A percentile compares a stretch with the other conserved stretches of the same genome.
Evolutionary conservation across 2,113 vertebrate species (phyloP).

Genomic region (Amia ocellicauda): DNA sequence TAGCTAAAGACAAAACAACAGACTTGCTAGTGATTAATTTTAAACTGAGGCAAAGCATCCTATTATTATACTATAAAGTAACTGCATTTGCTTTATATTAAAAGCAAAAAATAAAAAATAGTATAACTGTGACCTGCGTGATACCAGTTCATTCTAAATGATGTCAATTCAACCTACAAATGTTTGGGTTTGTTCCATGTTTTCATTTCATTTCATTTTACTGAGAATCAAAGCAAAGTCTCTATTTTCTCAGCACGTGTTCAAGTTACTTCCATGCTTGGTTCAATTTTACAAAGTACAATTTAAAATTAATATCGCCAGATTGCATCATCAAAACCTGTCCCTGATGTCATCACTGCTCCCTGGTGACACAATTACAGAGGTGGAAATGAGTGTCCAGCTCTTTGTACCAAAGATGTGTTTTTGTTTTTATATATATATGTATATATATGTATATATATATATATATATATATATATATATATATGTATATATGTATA

Average conservation of each 20-base stretch:
- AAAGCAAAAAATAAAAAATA: too few species aligned
- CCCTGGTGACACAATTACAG: conserved; percentile 39
- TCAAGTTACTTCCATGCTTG: neutral
- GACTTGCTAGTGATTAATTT: too few species aligned
- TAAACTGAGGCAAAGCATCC: too few species aligned
- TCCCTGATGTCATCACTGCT: conserved; percentile 23
- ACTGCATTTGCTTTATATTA: too few species aligned
- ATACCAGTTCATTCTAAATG: too few species aligned
- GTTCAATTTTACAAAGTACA: neutral
- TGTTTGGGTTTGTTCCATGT: neutral
- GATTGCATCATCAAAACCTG: conserved; percentile 35
- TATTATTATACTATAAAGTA: too few species aligned
- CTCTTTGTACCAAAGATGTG: conserved; percentile 34
- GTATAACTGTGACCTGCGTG: too few species aligned
- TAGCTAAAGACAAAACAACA: too few species aligned
- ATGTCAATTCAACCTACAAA: conserved; percentile 25
- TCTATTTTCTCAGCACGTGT: neutral
- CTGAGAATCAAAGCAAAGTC: neutral
- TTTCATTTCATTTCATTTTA: neutral
- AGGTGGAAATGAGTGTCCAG: conserved; percentile 24
- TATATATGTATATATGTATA: too few species aligned
- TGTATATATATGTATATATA: too few species aligned
- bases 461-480: too few species aligned
- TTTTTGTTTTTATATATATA: too few species aligned
- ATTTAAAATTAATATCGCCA: neutral